phyloP scores from a whole-genome alignment of 1,140 invertebrate genomes.

The Diuraphis noxia region DNA sequence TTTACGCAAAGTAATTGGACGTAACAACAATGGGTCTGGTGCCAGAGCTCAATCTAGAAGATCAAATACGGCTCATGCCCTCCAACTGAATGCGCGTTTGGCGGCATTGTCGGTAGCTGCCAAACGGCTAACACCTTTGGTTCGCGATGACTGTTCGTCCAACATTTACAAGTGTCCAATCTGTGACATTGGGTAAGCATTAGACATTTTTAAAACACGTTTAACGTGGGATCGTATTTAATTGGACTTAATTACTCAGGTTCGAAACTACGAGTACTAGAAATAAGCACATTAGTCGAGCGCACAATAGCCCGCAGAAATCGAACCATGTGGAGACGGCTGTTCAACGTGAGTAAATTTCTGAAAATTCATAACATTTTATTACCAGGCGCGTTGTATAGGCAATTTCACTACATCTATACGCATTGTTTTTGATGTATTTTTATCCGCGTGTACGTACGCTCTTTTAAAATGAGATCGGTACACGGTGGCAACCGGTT shows the following conservation, averaged over 20 bases:
- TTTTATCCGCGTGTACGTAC: background rate
- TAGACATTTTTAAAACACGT: background rate
- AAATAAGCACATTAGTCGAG: slow-evolving; percentile 51
- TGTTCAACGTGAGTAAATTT: background rate
- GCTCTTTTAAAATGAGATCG: too few species aligned
- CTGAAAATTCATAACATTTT: background rate
- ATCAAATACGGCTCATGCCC: slow-evolving; percentile 31
- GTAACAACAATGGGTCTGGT: slow-evolving; percentile 23
- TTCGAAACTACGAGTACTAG: slow-evolving; percentile 47
- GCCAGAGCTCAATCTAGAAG: slow-evolving; percentile 20
- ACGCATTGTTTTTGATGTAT: background rate
- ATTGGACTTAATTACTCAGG: background rate
- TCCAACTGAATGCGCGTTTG: slow-evolving; percentile 35
- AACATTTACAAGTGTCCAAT: slow-evolving; percentile 48
- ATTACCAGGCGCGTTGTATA: slow-evolving; percentile 28
- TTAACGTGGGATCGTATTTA: background rate
- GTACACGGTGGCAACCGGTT: too few species aligned
- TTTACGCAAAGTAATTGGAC: slow-evolving; percentile 40
- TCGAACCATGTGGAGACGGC: background rate
- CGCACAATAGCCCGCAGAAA: slow-evolving; percentile 39
- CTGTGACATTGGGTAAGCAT: slow-evolving; percentile 36
- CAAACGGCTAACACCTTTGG: slow-evolving; percentile 22
- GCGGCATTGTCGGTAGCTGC: slow-evolving; percentile 41
- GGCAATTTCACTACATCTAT: slow-evolving; percentile 42
- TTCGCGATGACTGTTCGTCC: slow-evolving; percentile 3